Conservation (phyloP, 1,140 invertebrate species). For the Metaphire vulgaris region DNA sequence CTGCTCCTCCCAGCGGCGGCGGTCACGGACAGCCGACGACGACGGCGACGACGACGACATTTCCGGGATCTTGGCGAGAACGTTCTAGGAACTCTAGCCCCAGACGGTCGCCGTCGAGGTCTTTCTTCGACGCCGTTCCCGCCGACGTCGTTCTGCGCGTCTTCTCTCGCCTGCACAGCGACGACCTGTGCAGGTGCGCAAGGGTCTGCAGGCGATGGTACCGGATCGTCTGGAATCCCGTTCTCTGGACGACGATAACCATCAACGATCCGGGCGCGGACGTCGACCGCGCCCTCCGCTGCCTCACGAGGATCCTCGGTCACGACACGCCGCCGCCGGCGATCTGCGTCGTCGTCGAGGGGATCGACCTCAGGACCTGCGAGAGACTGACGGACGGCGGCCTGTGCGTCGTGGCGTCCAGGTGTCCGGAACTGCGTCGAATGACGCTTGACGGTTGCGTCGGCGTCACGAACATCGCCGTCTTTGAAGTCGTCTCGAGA, state of each 20-base stretch:
- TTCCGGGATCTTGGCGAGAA: neutral
- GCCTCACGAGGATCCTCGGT: constrained; percentile 51
- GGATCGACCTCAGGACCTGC: constrained; percentile 65
- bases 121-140: constrained; percentile 47
- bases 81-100: neutral
- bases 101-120: neutral
- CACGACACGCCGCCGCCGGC: constrained; percentile 52
- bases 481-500: constrained; percentile 61
- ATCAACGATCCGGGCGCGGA: constrained; percentile 56
- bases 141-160: constrained; percentile 60
- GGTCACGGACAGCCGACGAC: neutral
- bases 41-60: neutral
- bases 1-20: neutral
- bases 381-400: constrained; percentile 69
- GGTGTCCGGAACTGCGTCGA: constrained; percentile 67
- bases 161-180: constrained; percentile 68
- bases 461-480: constrained; percentile 62
- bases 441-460: constrained; percentile 65
- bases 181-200: constrained; percentile 69
- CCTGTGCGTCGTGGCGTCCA: constrained; percentile 60
- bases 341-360: constrained; percentile 57
- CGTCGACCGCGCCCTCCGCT: constrained; percentile 64
- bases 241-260: constrained; percentile 65
- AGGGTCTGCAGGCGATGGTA: constrained; percentile 74
- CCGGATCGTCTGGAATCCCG: constrained; percentile 70